Conservation (phyloP, 2,888 invertebrate species). For the Cheilosia grossa region DNA sequence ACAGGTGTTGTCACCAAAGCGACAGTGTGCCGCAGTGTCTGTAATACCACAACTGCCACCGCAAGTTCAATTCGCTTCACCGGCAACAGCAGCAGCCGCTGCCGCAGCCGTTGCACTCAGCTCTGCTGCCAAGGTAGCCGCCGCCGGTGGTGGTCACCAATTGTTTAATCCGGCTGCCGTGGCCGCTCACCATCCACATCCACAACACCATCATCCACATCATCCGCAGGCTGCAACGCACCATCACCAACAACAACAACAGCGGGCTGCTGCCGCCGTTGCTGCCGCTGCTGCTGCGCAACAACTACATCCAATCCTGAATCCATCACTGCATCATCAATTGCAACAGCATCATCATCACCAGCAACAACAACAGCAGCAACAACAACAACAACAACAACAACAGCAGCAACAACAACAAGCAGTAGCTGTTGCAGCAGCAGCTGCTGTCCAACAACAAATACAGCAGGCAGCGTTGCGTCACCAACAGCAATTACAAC, state of each 20-base stretch:
- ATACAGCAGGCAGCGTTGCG: constrained; percentile 78
- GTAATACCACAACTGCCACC: constrained; percentile 80
- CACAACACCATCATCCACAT: constrained; percentile 79
- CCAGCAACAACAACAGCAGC: constrained; percentile 77
- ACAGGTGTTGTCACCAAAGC: constrained; percentile 84
- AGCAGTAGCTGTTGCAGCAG: constrained; percentile 75
- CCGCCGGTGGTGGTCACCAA: constrained; percentile 79
- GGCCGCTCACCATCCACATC: constrained; percentile 69
- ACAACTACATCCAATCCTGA: constrained; percentile 83
- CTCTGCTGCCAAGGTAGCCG: constrained; percentile 77
- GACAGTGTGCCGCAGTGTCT: constrained; percentile 83
- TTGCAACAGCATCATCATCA: constrained; percentile 78
- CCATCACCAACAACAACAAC: constrained; percentile 74
- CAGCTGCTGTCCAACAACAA: constrained; percentile 75
- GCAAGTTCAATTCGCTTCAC: constrained; percentile 79
- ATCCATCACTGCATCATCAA: constrained; percentile 76
- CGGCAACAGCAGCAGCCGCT: constrained; percentile 82
- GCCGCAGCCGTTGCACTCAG: constrained; percentile 78
- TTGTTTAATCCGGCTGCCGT: constrained; percentile 78
- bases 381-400: constrained; percentile 78
- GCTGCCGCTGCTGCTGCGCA: constrained; percentile 80
- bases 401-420: constrained; percentile 79
- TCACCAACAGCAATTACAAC: constrained; percentile 77
- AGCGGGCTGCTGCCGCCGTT: constrained; percentile 75
- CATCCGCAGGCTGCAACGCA: constrained; percentile 75